Conservation (phyloP, 2,797 vertebrate genomes). For the Phaenicophaeus curvirostris region DNA sequence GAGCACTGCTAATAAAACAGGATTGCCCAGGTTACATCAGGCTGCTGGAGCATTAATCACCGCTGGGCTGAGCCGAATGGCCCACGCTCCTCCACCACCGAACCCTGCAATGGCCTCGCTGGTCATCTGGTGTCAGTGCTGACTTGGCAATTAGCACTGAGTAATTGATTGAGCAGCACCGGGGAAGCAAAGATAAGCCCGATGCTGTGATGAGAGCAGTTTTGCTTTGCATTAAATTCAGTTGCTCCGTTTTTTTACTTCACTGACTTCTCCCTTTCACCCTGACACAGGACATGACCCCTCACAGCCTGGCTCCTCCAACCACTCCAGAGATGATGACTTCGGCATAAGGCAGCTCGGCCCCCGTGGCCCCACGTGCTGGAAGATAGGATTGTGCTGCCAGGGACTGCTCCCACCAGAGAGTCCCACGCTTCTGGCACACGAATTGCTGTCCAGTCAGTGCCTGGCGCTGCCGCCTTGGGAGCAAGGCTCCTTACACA, state of each 20-base stretch:
- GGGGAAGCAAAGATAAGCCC: neutral
- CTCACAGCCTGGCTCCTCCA: neutral
- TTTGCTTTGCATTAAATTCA: neutral
- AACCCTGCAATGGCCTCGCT: neutral
- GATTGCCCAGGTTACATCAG: neutral
- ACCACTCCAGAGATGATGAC: neutral
- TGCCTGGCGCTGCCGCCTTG: accelerated
- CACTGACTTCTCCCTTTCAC: neutral
- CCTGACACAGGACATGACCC: accelerated
- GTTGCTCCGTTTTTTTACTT: neutral
- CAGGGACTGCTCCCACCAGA: neutral
- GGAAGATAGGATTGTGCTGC: neutral
- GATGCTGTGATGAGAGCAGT: accelerated
- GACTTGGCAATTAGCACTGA: neutral
- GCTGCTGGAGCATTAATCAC: neutral
- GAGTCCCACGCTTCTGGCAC: accelerated
- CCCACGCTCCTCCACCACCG: accelerated
- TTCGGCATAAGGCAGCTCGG: accelerated
- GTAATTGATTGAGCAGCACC: neutral
- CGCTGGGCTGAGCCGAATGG: neutral
- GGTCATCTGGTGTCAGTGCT: neutral
- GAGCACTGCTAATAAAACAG: neutral
- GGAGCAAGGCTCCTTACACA: neutral
- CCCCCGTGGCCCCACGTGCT: accelerated
- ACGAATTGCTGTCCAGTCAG: neutral